These are phyloP conservation scores for Grus americana DNA, from an alignment of 2,113 vertebrate species.

Conservation along the genomic window DNA sequence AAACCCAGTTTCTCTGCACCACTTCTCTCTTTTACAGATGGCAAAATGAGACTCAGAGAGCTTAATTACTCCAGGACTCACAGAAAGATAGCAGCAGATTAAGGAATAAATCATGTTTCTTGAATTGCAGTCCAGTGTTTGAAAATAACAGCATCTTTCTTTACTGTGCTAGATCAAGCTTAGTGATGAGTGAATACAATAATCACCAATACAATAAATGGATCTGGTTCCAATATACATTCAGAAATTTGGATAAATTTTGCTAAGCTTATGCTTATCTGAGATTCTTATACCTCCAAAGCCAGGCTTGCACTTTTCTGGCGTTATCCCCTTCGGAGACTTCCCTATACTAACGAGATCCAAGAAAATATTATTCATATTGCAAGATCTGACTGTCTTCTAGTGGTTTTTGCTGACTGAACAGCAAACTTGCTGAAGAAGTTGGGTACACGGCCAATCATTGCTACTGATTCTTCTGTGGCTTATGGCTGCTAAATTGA, in stretches of 20 bases:
- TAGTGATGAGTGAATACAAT: background rate
- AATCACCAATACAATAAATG: background rate
- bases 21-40: slow-evolving; percentile 53
- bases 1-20: slow-evolving; percentile 26
- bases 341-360: background rate
- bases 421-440: background rate
- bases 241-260: background rate
- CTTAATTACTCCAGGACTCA: slow-evolving; percentile 48
- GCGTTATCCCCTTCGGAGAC: background rate
- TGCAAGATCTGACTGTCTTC: background rate
- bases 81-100: slow-evolving; percentile 39
- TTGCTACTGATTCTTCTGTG: background rate
- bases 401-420: background rate
- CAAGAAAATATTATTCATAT: background rate
- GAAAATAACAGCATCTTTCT: slow-evolving; percentile 55
- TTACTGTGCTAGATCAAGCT: slow-evolving; percentile 13
- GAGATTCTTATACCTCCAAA: background rate
- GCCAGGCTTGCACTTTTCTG: background rate
- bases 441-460: background rate
- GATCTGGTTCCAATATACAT: background rate
- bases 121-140: slow-evolving; percentile 41
- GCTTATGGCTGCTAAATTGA: slow-evolving; percentile 1
- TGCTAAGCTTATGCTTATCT: background rate
- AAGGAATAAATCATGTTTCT: slow-evolving; percentile 53
- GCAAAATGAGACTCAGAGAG: slow-evolving; percentile 22